phyloP scores from a whole-genome alignment of 2,888 invertebrate species.

The Callinectes sapidus region DNA sequence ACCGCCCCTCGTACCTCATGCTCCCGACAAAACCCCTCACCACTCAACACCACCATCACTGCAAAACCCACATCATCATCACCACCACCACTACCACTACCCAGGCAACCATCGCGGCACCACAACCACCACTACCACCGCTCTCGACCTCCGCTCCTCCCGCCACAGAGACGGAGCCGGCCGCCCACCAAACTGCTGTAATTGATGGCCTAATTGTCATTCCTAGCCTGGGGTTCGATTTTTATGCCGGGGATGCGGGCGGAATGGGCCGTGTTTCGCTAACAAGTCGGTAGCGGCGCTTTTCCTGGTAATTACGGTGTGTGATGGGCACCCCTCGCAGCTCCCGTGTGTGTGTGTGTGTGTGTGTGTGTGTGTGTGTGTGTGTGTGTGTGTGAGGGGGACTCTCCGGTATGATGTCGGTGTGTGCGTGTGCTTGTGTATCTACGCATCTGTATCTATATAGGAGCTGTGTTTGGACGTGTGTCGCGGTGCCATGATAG shows the following conservation, averaged over 20 bases:
- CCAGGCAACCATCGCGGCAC: neutral
- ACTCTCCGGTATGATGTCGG: neutral
- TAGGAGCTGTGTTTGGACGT: too few relatives aligned
- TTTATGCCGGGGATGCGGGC: slow-evolving; percentile 28
- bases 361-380: slow-evolving; percentile 37
- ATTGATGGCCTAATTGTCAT: slow-evolving; percentile 47
- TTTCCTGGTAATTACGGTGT: slow-evolving; percentile 33
- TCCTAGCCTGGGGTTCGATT: slow-evolving; percentile 32
- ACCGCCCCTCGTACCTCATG: neutral
- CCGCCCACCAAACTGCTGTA: slow-evolving; percentile 43
- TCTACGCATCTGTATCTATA: neutral
- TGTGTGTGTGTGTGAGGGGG: neutral
- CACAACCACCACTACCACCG: neutral
- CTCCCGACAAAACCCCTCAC: neutral
- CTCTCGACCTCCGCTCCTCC: neutral
- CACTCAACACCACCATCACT: neutral
- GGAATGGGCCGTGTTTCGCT: slow-evolving; percentile 23
- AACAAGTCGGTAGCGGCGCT: slow-evolving; percentile 48
- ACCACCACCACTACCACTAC: neutral
- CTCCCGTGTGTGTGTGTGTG: slow-evolving; percentile 22
- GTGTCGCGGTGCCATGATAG: neutral
- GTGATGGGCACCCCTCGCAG: slow-evolving; percentile 17
- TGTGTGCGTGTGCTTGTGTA: neutral
- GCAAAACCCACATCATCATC: neutral
- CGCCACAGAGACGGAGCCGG: neutral